phyloP scores from a whole-genome alignment of 2,888 invertebrate genomes.

The Anoplius nigerrimus region DNA sequence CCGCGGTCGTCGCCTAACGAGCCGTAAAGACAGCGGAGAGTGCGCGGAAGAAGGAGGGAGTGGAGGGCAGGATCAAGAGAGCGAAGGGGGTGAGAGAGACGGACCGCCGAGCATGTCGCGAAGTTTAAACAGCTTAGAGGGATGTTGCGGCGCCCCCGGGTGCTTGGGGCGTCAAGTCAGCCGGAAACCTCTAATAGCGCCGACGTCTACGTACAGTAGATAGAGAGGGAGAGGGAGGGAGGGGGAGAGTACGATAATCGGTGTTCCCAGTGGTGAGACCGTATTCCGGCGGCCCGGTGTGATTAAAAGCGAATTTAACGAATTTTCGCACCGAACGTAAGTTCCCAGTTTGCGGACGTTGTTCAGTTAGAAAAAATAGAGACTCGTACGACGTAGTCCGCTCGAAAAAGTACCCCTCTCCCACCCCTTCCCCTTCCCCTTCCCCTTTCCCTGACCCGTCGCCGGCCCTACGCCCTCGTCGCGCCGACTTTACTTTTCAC shows the following conservation, averaged over 20 bases:
- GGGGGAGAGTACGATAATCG: slow-evolving; percentile 3
- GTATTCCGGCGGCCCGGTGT: too few relatives aligned
- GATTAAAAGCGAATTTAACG: too few relatives aligned
- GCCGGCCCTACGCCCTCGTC: too few relatives aligned
- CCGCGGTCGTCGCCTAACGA: slow-evolving; percentile 50
- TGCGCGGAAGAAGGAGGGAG: slow-evolving; percentile 31
- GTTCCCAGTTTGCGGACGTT: too few relatives aligned
- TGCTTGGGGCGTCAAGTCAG: slow-evolving; percentile 70
- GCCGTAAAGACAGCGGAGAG: slow-evolving; percentile 47
- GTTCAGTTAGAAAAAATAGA: too few relatives aligned
- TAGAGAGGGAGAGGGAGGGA: slow-evolving; percentile 21
- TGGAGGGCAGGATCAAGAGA: slow-evolving; percentile 7
- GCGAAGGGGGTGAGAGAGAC: slow-evolving; percentile 21
- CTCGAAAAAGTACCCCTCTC: slow-evolving; percentile 33
- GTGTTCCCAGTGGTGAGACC: too few relatives aligned
- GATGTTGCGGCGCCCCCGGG: slow-evolving; percentile 68
- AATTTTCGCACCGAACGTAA: too few relatives aligned
- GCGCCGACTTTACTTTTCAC: slow-evolving; percentile 58
- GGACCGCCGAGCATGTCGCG: slow-evolving; percentile 57
- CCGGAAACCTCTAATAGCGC: slow-evolving; percentile 74
- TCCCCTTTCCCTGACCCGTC: too few relatives aligned
- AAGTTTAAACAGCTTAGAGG: slow-evolving; percentile 72
- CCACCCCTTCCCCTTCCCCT: slow-evolving; percentile 27
- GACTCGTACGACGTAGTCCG: slow-evolving; percentile 39
- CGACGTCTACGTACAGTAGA: slow-evolving; percentile 51